A percentile compares a stretch with the other conserved stretches of the same genome.
phyloP scores from a whole-genome alignment of 2,797 vertebrate species.

The Cuniculus paca region DNA sequence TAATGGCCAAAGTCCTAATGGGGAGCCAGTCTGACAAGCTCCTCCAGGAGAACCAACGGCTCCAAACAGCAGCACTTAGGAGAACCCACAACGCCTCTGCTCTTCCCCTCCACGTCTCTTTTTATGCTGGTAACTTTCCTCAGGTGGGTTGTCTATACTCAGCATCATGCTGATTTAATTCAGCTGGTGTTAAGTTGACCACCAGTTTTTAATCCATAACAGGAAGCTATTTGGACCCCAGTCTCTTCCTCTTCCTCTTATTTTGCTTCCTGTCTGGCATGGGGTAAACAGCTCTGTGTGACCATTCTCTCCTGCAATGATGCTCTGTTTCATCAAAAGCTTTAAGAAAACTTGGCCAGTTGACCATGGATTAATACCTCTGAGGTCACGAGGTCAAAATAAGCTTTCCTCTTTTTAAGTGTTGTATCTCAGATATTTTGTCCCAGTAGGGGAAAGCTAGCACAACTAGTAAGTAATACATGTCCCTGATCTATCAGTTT shows the following conservation, averaged over 20 bases:
- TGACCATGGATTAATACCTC: background rate
- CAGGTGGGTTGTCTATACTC: too few species aligned
- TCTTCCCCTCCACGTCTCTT: too few species aligned
- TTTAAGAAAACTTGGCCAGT: background rate
- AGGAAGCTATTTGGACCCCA: background rate
- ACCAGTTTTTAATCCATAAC: too few species aligned
- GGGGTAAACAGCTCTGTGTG: too few species aligned
- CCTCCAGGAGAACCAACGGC: too few species aligned
- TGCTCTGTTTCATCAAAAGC: background rate
- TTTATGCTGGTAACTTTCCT: too few species aligned
- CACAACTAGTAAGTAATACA: background rate
- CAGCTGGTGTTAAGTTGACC: too few species aligned
- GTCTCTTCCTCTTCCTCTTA: background rate
- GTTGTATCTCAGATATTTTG: background rate
- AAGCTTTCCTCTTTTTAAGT: background rate
- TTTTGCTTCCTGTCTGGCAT: background rate
- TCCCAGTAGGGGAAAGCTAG: background rate
- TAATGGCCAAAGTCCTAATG: too few species aligned
- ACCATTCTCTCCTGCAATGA: background rate
- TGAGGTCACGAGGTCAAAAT: background rate
- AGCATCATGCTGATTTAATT: too few species aligned
- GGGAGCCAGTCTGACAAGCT: too few species aligned
- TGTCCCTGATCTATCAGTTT: background rate
- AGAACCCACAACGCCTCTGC: too few species aligned
- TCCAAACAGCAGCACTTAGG: too few species aligned